These are phyloP conservation scores for Acrobasis consociella DNA, from an alignment of 2,888 invertebrate species.

Conservation along the genomic window DNA sequence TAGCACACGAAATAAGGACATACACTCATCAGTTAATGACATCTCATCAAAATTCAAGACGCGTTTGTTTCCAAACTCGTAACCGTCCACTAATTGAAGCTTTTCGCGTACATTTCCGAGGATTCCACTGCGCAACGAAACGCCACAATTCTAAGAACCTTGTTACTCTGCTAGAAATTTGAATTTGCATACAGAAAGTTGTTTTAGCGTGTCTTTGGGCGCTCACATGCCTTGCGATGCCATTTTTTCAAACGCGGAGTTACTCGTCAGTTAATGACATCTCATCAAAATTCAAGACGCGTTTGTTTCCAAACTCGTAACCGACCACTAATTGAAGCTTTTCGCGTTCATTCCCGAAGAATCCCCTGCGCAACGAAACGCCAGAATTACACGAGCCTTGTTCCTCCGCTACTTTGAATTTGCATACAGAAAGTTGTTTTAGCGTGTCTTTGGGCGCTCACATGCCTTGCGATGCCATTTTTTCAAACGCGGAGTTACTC, in stretches of 20 bases:
- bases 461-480: too few relatives aligned
- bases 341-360: not conserved
- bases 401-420: not conserved
- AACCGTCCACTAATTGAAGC: slow-evolving; percentile 16
- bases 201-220: not conserved
- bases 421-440: not conserved
- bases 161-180: not conserved
- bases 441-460: not conserved
- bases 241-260: too few relatives aligned
- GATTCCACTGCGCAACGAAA: not conserved
- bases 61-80: not conserved
- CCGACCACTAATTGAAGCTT: slow-evolving; percentile 19
- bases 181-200: slow-evolving; percentile 7
- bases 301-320: not conserved
- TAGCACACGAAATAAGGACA: too few relatives aligned
- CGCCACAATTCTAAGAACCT: slow-evolving; percentile 6
- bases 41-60: too few relatives aligned
- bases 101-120: slow-evolving; percentile 5
- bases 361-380: not conserved
- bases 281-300: too few relatives aligned
- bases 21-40: too few relatives aligned
- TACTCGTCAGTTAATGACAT: too few relatives aligned
- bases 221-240: slow-evolving; percentile 5
- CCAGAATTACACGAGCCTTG: slow-evolving; percentile 8
- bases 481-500: too few relatives aligned